A percentile compares a stretch with the other conserved stretches of the same genome.
These are phyloP conservation scores for Crotalus tigris DNA, from an alignment of 2,113 vertebrate genomes.

Conservation along the genomic window DNA sequence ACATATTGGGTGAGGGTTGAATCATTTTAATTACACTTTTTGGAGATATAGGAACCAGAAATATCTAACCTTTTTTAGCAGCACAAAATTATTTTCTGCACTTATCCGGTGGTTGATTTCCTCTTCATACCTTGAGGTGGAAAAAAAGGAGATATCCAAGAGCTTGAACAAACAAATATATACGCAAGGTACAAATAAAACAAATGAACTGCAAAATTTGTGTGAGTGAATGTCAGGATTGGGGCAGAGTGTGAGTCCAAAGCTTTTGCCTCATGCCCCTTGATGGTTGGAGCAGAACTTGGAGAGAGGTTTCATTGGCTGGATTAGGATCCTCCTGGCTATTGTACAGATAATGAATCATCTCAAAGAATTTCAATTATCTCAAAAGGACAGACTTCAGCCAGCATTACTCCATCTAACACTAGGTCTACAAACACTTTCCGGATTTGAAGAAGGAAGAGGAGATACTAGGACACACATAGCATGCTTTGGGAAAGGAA, in stretches of 20 bases:
- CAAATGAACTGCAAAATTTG: not conserved
- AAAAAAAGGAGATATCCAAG: not conserved
- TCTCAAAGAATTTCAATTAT: not conserved
- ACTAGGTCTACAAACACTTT: not conserved
- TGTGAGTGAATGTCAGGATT: not conserved
- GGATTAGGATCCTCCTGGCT: not conserved
- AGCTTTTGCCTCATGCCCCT: not conserved
- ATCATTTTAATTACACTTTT: not conserved
- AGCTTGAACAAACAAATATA: not conserved
- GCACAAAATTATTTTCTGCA: constrained; percentile 82
- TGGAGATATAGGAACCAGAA: not conserved
- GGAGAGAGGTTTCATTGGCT: not conserved
- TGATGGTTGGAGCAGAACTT: not conserved
- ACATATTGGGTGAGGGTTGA: not conserved
- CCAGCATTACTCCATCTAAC: not conserved
- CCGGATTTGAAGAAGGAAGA: not conserved
- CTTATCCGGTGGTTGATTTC: constrained; percentile 80
- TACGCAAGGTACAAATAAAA: not conserved
- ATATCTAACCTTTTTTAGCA: constrained; percentile 79
- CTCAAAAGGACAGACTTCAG: not conserved
- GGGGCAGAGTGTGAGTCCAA: not conserved
- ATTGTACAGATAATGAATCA: not conserved
- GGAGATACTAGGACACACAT: not conserved
- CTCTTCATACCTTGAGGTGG: constrained; percentile 76
- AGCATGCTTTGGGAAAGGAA: not conserved